These are phyloP conservation scores for Lutraria rhynchaena DNA, from an alignment of 1,140 invertebrate species.

Conservation along the genomic window DNA sequence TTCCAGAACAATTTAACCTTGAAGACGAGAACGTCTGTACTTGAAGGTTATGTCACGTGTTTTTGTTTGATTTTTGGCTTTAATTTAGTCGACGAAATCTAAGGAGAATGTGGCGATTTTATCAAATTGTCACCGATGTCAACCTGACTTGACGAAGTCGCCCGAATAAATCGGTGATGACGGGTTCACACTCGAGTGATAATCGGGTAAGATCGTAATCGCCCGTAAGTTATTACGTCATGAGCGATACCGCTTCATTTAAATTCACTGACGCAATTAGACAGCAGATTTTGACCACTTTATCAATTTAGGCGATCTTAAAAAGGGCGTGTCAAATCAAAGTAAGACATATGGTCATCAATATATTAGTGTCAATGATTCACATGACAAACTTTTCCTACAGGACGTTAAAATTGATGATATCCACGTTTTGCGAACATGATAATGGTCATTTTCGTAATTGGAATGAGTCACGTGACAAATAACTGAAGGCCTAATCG, in stretches of 20 bases:
- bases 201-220: conserved; percentile 29
- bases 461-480: conserved; percentile 35
- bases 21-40: no score
- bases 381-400: conserved; percentile 12
- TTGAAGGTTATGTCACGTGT: no score
- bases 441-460: conserved; percentile 56
- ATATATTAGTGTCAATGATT: conserved; percentile 38
- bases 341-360: conserved; percentile 28
- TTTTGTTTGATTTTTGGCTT: no score
- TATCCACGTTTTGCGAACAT: conserved; percentile 12
- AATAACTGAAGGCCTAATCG: conserved; percentile 30
- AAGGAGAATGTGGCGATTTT: no score
- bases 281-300: neutral
- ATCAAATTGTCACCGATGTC: neutral
- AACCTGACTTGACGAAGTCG: conserved; percentile 2
- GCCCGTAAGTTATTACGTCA: conserved; percentile 20
- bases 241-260: conserved; percentile 10
- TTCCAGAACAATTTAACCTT: no score
- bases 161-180: conserved; percentile 17
- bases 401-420: conserved; percentile 27
- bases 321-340: conserved; percentile 7
- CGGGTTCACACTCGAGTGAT: conserved; percentile 25
- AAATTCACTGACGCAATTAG: conserved; percentile 1
- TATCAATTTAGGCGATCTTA: neutral
- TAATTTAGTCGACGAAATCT: no score